Evolutionary conservation across 1,140 invertebrate species (phyloP).

Genomic region (Dolichoris vasculosae): DNA sequence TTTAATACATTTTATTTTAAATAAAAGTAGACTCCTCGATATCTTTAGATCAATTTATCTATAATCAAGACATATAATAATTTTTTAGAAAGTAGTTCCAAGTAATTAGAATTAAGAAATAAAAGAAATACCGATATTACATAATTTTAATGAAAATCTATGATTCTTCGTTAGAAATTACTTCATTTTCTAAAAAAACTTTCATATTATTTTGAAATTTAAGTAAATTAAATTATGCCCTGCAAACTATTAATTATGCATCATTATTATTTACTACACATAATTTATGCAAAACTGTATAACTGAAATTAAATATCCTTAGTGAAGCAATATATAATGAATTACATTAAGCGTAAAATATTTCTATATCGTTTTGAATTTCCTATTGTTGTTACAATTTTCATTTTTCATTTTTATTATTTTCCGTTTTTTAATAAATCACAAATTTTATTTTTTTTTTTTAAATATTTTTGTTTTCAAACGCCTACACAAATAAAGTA

Average conservation of each 20-base stretch:
- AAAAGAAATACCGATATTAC: background rate
- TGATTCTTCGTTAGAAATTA: no score
- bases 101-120: background rate
- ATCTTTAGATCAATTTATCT: background rate
- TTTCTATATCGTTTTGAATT: no score
- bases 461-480: background rate
- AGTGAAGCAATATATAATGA: no score
- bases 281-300: background rate
- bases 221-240: background rate
- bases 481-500: background rate
- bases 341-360: no score
- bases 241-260: background rate
- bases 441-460: background rate
- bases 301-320: no score
- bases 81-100: conserved; percentile 1
- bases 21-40: background rate
- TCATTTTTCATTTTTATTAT: background rate
- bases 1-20: background rate
- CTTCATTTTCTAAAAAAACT: no score
- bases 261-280: no score
- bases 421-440: background rate
- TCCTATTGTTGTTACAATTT: background rate
- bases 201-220: background rate
- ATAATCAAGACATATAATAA: background rate
- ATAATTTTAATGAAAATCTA: background rate